Base-by-base conservation (phyloP, 1,140 invertebrate genomes). In the Frieseomelitta varia region DNA sequence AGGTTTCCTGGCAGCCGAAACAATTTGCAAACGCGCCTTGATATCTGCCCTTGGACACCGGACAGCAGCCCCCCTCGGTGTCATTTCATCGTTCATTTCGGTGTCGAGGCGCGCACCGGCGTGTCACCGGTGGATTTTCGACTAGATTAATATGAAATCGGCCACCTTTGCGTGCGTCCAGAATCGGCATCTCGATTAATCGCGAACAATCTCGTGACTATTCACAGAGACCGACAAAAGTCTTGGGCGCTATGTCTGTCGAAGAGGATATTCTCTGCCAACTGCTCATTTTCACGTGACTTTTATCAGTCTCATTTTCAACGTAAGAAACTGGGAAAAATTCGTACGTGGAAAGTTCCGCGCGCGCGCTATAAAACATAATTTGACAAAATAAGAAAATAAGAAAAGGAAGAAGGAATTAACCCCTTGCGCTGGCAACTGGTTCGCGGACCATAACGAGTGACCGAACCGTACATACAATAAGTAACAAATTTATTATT, bases 21-120 rank as follows among this genome's bases (percentile, higher is more conserved):
- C 87, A 85, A 88, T 89, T 81, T 86, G 51, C 79, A 77, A n/a
- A 87, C 85, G 82, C 51, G 78, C 61, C 85, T 87, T 85, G 85
- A 87, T 89, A 85, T 67, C 72, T 17, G 27, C 53, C 69, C 21
- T 58, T 27, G 51, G 72, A 47, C n/a, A 53, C 17, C 56, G 83
- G 84, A 81, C 78, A 80, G 58, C 51, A n/a, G n/a, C 47, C 24
- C 39, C 39, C 39, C 39, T 8, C 39, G 39, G 82, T 56, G 77
- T 74, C 73, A 80, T 80, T 84, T 80, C 47, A 47, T 71, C 69
- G 58, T 80, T 80, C 76, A 55, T 79, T 84, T 55, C 30, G 55
- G 17, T 34, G 51, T 34, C 73, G 8, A 47, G 73, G 4, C 61
- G 53, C 21, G 75, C 56, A 78, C 65, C 24, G n/a, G 34, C n/a